These are phyloP conservation scores for Prenolepis imparis DNA, from an alignment of 2,888 invertebrate genomes.

Conservation along the genomic window DNA sequence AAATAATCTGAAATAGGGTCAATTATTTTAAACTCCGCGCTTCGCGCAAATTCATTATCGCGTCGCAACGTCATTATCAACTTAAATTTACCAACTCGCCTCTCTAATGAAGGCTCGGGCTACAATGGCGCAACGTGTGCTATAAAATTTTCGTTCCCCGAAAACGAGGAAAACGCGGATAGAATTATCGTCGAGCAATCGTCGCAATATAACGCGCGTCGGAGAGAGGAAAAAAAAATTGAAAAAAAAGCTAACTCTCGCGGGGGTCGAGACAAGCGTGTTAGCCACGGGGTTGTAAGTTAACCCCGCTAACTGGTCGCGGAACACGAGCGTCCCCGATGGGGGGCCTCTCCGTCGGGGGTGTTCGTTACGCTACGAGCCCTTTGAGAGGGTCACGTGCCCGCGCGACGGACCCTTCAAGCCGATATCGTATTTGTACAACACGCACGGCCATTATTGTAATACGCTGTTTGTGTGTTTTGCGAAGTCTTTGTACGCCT, in stretches of 20 bases:
- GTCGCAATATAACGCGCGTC: conserved; percentile 15
- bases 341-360: conserved; percentile 82
- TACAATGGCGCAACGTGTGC: conserved; percentile 26
- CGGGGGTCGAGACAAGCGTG: conserved; percentile 50
- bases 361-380: conserved; percentile 83
- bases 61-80: conserved; percentile 44
- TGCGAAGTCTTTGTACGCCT: conserved; percentile 73
- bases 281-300: conserved; percentile 79
- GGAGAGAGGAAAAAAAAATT: conserved; percentile 10
- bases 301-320: conserved; percentile 80
- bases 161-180: conserved; percentile 35
- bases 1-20: conserved; percentile 6
- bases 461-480: conserved; percentile 85
- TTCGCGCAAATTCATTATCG: conserved; percentile 27
- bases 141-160: not conserved
- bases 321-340: conserved; percentile 76
- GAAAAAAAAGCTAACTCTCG: conserved; percentile 20
- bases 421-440: conserved; percentile 85
- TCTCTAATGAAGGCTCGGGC: conserved; percentile 31
- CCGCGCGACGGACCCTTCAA: conserved; percentile 78
- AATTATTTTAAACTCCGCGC: conserved; percentile 17
- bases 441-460: conserved; percentile 84
- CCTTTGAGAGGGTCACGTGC: conserved; percentile 84
- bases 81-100: conserved; percentile 23
- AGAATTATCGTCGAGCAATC: conserved; percentile 41